Percentiles rank a stretch among this genome's conserved stretches.
phyloP scores from a whole-genome alignment of 2,113 vertebrate genomes.

The Corynorhinus townsendii region DNA sequence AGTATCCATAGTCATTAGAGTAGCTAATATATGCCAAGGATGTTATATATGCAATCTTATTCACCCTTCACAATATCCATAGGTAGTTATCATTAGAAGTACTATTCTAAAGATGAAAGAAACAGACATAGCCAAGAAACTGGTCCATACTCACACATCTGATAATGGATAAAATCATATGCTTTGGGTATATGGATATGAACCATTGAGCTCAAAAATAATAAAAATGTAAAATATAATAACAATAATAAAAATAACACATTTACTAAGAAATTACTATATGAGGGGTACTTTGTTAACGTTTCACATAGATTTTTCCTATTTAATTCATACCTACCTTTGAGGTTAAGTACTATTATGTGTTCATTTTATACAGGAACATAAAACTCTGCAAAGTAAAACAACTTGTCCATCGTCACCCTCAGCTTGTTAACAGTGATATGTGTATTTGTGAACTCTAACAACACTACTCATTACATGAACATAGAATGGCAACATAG shows the following conservation, averaged over 20 bases:
- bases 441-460: background rate
- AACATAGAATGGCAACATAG: background rate
- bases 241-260: background rate
- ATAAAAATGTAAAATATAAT: background rate
- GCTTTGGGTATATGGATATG: background rate
- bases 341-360: background rate
- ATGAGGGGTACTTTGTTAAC: background rate
- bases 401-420: background rate
- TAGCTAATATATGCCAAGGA: background rate
- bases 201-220: background rate
- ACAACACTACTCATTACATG: background rate
- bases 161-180: background rate
- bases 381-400: conserved; percentile 6
- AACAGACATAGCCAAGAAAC: background rate
- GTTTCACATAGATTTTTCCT: background rate
- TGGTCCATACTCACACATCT: background rate
- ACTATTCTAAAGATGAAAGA: background rate
- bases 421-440: background rate
- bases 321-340: background rate
- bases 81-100: background rate
- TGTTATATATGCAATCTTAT: background rate
- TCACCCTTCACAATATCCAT: background rate
- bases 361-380: background rate
- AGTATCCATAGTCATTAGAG: background rate
- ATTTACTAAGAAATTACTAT: background rate